Evolutionary conservation across 2,113 vertebrate genomes (phyloP), one percentile per base, ranked within the genome.

Genomic region (Oreochromis spilurus): DNA sequence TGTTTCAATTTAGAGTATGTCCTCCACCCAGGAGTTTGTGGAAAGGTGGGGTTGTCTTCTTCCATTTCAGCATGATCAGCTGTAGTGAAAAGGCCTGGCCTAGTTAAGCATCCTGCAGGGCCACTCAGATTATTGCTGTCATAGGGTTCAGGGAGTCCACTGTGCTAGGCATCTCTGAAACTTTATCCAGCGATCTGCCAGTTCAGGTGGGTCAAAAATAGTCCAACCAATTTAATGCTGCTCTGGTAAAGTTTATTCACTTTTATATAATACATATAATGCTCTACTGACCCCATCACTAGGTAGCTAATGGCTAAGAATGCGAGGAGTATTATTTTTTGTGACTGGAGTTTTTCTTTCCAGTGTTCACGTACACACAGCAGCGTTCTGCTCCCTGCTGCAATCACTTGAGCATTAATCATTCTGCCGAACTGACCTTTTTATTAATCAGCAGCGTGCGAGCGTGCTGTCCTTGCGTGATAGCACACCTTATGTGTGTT

Each of bases 341-440:
- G 29, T 62, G 21, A 31, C 40, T 48, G 58, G 0, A 79, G 29
- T 24, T 86, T 50, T 84, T 83, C 57, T 52, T 78, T 40, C 34
- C 45, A 31, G 53, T 36, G n/a, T 38, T 53, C 40, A 21, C 24
- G 1, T 14, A 9, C 16, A 78, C 62, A 79, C 52, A 81, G 21
- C 84, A 54, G 21, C 26, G 65, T 48, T 62, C 67, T 40, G 58
- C 72, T 57, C 53, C 79, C 85, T 52, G 83, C 19, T 72, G 29
- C 57, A 90, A 90, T 92, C 91, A 91, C 70, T 79, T 17, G 52
- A 84, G 80, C 91, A 94, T 94, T 92, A 94, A 94, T 94, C 93
- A 91, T 87, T 54, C 88, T 85, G 87, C 81, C 6, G 21, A 80
- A 16, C 75, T 94, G 94, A 94, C 93, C 91, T 94, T 95, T 87